Base-by-base conservation (phyloP, 1,140 invertebrate species). In the Scaptomyza montana region DNA sequence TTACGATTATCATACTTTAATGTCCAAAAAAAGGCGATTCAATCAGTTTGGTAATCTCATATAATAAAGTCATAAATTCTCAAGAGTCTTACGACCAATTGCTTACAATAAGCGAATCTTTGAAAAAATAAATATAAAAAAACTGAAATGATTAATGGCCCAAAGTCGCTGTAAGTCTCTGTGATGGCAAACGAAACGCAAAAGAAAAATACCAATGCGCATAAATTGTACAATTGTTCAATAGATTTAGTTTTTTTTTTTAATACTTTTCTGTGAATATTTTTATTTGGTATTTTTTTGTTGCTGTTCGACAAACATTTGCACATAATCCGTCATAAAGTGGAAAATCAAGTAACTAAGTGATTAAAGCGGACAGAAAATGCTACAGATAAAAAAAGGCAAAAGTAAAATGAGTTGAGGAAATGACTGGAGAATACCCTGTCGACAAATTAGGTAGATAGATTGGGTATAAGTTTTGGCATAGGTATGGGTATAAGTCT, bases 291-390 rank as follows among this genome's bases (percentile, higher is more conserved):
- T 9, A 12, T 36, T 36, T 30, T 46, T 10, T 33, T 28, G 25
- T 5, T 28, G 30, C 36, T 33, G 51, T 21, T 80, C 59, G 59
- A 55, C 76, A 67, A 84, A 71, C 74, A 81, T 85, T 85, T 86
- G 49, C 77, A 85, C 66, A 78, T 86, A 80, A 81, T 86, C 81
- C 78, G 74, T 86, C 81, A 86, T 72, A 86, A 87, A 86, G 81
- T 86, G 81, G 81, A 81, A 86, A 86, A 86, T 72, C 81, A 78
- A 86, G 82, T 86, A 86, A 85, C 78, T 60, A 85, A 86, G 74
- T 75, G 82, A 85, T 86, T 85, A 86, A 85, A 78, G 57, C 59
- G 50, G 69, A 36, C 78, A 64, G 66, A 59, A 65, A 71, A 36
- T 9, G 9, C 33, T 30, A 30, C 49, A 8, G 50, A 28, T 12